These are phyloP conservation scores for Seira ritae DNA, from an alignment of 2,888 invertebrate species.

Conservation along the genomic window DNA sequence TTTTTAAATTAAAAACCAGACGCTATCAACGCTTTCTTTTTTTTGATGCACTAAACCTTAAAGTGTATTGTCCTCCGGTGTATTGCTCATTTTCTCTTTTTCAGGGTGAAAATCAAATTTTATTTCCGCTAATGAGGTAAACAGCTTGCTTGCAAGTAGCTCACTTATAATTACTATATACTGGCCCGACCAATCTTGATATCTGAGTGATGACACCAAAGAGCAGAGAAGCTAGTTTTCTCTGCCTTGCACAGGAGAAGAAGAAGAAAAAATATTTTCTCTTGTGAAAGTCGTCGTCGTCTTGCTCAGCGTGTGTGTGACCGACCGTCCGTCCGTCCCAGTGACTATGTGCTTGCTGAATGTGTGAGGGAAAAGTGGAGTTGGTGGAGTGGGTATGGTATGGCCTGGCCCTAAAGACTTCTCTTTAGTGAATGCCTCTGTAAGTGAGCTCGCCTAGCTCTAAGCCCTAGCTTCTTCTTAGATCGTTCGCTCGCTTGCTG, in stretches of 20 bases:
- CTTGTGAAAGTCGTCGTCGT: conserved; percentile 39
- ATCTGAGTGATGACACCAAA: no score
- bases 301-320: conserved; percentile 22
- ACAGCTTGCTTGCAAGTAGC: conserved; percentile 36
- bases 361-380: conserved; percentile 39
- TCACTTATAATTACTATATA: conserved; percentile 33
- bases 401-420: neutral
- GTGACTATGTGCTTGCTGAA: conserved; percentile 45
- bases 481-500: no score
- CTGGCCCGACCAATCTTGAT: neutral
- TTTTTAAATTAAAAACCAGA: no score
- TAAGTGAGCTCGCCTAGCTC: neutral
- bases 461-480: no score
- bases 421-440: neutral
- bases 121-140: conserved; percentile 34
- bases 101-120: conserved; percentile 38
- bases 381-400: neutral
- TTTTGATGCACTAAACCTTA: no score
- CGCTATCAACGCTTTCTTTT: no score
- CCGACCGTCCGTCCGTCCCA: conserved; percentile 9
- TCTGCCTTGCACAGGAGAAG: neutral
- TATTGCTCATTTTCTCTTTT: no score
- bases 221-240: no score
- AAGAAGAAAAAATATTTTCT: neutral
- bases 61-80: no score